Conservation (phyloP, 2,888 invertebrate species). For the Metopia argyrocephala region DNA sequence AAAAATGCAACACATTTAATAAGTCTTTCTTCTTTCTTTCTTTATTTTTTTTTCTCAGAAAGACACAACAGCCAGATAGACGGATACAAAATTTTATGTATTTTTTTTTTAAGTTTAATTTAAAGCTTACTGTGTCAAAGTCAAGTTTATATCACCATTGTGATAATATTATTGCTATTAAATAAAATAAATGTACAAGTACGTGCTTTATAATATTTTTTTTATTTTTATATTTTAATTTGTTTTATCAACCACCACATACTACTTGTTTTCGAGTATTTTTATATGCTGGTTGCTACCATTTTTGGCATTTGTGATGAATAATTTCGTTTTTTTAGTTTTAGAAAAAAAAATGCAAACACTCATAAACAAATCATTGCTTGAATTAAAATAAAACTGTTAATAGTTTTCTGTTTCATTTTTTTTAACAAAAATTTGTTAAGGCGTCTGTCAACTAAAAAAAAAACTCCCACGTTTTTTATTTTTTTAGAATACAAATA, state of each 20-base stretch:
- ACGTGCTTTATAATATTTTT: conserved; percentile 4
- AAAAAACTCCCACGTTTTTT: conserved; percentile 55
- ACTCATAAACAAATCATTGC: conserved; percentile 33
- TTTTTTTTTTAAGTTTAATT: not conserved
- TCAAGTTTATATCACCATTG: conserved; percentile 67
- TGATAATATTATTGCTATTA: conserved; percentile 1
- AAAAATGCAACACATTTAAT: not conserved
- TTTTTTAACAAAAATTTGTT: conserved; percentile 31
- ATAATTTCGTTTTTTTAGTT: conserved; percentile 8
- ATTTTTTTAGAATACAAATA: conserved; percentile 20
- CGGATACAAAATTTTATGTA: not conserved
- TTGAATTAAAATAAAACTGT: not conserved
- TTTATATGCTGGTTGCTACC: conserved; percentile 30
- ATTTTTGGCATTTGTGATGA: conserved; percentile 36
- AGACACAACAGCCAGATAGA: not conserved
- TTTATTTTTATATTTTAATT: not conserved
- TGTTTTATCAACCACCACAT: not conserved
- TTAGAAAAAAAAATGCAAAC: not conserved
- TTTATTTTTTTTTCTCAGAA: too few species aligned
- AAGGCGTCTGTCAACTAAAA: conserved; percentile 52
- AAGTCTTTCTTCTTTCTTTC: too few species aligned
- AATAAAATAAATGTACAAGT: not conserved
- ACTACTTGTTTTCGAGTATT: not conserved
- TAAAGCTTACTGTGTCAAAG: conserved; percentile 66
- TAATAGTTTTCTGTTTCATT: not conserved